A percentile compares a stretch with the other conserved stretches of the same genome.
Conservation (phyloP, 1,140 invertebrate species). For the Solen grandis region DNA sequence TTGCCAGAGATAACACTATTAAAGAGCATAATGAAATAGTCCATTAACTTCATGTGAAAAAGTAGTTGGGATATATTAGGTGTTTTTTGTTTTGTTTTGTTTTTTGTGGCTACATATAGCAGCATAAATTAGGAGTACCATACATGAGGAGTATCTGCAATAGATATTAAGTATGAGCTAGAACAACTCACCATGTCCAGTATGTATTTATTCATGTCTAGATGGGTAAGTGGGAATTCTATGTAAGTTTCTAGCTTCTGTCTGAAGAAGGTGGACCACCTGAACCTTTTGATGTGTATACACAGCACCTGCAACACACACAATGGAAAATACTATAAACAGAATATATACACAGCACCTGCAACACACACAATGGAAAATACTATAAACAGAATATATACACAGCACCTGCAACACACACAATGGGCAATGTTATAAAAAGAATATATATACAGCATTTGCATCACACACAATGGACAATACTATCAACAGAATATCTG, state of each 20-base stretch:
- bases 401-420: slow-evolving; percentile 86
- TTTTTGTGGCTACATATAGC: too few relatives aligned
- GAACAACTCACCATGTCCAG: slow-evolving; percentile 84
- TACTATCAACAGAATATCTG: too few relatives aligned
- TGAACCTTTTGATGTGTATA: slow-evolving; percentile 92
- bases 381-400: slow-evolving; percentile 87
- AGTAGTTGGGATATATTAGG: too few relatives aligned
- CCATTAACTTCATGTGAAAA: too few relatives aligned
- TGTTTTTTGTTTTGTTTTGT: too few relatives aligned
- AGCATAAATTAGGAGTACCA: too few relatives aligned
- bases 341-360: slow-evolving; percentile 92
- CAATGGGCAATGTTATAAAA: background rate
- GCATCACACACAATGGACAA: slow-evolving; percentile 62
- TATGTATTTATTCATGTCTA: slow-evolving; percentile 91
- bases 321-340: background rate
- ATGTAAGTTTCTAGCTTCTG: slow-evolving; percentile 91
- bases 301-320: slow-evolving; percentile 86
- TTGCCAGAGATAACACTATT: too few relatives aligned
- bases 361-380: slow-evolving; percentile 61
- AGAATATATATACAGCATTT: slow-evolving; percentile 92
- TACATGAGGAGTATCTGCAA: too few relatives aligned
- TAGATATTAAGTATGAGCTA: too few relatives aligned
- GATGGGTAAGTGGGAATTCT: slow-evolving; percentile 88
- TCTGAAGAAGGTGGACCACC: slow-evolving; percentile 90
- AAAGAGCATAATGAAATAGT: too few relatives aligned